Conservation (phyloP, 2,797 vertebrate genomes). For the Pipistrellus pipistrellus region DNA sequence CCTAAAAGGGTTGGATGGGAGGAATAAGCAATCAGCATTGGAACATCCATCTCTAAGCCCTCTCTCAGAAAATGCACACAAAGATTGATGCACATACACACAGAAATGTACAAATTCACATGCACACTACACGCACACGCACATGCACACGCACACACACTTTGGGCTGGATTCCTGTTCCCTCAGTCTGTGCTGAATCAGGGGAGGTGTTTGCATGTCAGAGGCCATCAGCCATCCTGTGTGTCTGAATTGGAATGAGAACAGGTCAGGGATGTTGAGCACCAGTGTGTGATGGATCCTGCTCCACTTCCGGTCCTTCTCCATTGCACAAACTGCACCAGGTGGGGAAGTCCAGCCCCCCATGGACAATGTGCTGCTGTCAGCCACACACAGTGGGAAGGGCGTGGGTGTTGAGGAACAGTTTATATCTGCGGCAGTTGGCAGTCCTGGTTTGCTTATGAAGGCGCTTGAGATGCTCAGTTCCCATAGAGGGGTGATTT, state of each 20-base stretch:
- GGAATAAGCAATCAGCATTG: not conserved
- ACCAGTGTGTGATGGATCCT: not conserved
- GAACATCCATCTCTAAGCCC: not conserved
- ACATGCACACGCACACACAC: not conserved
- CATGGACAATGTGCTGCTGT: not conserved
- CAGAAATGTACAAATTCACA: not conserved
- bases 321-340: not conserved
- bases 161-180: not conserved
- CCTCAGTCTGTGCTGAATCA: not conserved
- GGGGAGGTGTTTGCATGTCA: not conserved
- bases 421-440: not conserved
- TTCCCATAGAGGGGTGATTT: not conserved
- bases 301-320: not conserved
- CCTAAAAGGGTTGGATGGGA: not conserved
- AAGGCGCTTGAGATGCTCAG: not conserved
- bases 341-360: not conserved
- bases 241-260: slow-evolving; percentile 3
- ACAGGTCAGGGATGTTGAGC: slow-evolving; percentile 12
- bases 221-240: not conserved
- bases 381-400: not conserved
- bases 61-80: not conserved
- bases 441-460: not conserved
- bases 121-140: too few relatives aligned
- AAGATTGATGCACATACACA: not conserved
- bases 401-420: not conserved